Percentiles rank a stretch among this genome's conserved stretches.
Conservation (phyloP, 2,797 vertebrate species). For the Erpetoichthys calabaricus region DNA sequence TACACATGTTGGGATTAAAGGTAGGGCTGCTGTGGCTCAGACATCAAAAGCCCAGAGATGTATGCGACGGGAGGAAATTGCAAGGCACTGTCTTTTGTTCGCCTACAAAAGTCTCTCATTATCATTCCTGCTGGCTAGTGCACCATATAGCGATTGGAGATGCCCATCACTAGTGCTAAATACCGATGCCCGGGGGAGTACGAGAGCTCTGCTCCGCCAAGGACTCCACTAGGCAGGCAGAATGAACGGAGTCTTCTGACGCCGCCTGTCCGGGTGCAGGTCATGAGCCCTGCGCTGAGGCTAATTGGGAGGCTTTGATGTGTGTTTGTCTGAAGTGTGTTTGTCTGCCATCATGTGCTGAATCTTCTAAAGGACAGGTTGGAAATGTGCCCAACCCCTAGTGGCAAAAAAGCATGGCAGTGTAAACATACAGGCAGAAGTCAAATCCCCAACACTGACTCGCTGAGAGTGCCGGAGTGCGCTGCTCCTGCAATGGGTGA, state of each 20-base stretch:
- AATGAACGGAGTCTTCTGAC: constrained; percentile 16
- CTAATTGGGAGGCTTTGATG: too few species aligned
- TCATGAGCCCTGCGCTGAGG: too few species aligned
- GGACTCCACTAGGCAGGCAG: neutral
- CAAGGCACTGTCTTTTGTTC: constrained; percentile 23
- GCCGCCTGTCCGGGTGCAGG: constrained; percentile 1
- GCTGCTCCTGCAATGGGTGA: too few species aligned
- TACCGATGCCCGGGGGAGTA: constrained; percentile 20
- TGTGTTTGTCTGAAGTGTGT: too few species aligned
- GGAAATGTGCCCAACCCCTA: too few species aligned
- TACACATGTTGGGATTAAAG: constrained; percentile 40
- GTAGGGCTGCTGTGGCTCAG: constrained; percentile 24
- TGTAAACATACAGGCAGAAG: too few species aligned
- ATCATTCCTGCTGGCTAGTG: constrained; percentile 31
- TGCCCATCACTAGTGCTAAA: constrained; percentile 44
- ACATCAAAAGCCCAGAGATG: constrained; percentile 34
- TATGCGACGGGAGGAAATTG: constrained; percentile 33
- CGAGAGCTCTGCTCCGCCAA: constrained; percentile 30
- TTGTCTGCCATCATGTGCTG: too few species aligned
- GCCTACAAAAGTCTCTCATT: constrained; percentile 38
- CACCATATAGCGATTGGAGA: constrained; percentile 30
- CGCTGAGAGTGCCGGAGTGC: too few species aligned
- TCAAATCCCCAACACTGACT: too few species aligned
- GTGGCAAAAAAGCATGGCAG: too few species aligned
- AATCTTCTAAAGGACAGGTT: too few species aligned